These are phyloP conservation scores for Yponomeuta sedellus DNA, from an alignment of 2,888 invertebrate species.

Conservation along the genomic window DNA sequence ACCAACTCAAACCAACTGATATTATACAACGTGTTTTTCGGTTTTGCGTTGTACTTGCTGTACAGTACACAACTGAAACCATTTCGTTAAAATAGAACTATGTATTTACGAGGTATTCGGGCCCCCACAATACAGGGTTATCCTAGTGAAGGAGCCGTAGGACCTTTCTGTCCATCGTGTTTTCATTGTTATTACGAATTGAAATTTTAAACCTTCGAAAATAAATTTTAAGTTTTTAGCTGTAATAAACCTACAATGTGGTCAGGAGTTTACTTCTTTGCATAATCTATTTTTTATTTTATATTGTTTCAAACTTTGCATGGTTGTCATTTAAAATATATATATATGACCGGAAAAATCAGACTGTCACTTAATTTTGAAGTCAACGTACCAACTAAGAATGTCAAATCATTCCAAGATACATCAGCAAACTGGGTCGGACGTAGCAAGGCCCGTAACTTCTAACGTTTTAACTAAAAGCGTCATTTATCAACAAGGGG, in stretches of 20 bases:
- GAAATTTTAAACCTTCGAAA: too few relatives aligned
- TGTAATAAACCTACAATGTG: too few relatives aligned
- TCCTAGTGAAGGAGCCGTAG: too few relatives aligned
- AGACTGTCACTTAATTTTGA: not conserved
- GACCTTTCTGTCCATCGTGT: too few relatives aligned
- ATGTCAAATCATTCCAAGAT: conserved; percentile 8
- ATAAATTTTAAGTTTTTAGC: too few relatives aligned
- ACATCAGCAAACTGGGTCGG: conserved; percentile 53
- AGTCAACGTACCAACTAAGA: not conserved
- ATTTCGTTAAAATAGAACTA: not conserved
- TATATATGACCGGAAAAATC: not conserved
- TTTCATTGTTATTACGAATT: too few relatives aligned
- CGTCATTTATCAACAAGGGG: not conserved
- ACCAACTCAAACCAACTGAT: not conserved
- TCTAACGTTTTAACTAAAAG: not conserved
- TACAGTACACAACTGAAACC: not conserved
- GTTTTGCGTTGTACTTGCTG: too few relatives aligned
- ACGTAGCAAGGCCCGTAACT: conserved; percentile 56
- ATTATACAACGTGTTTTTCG: not conserved
- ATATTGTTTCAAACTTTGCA: not conserved
- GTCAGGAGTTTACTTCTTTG: too few relatives aligned
- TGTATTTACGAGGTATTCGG: too few relatives aligned
- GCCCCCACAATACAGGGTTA: too few relatives aligned
- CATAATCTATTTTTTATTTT: too few relatives aligned
- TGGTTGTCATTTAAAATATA: too few relatives aligned